These are phyloP conservation scores for Rhadina sibilatrix DNA, from an alignment of 2,113 vertebrate genomes.

Conservation along the genomic window DNA sequence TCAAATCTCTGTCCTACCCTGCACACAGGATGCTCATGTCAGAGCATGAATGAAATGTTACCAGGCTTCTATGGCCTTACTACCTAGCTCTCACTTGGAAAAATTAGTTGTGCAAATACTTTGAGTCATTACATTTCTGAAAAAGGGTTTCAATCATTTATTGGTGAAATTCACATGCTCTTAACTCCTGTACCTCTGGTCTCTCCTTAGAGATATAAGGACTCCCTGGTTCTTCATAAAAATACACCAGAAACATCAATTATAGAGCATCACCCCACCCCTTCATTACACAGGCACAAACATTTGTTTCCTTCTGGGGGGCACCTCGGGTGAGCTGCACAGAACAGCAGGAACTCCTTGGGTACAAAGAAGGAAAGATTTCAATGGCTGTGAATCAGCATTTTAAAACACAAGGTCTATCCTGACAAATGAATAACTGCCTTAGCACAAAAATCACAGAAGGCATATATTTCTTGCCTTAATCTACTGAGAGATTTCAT, in stretches of 20 bases:
- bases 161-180: not conserved
- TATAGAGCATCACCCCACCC: not conserved
- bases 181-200: not conserved
- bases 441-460: not conserved
- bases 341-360: not conserved
- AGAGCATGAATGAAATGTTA: not conserved
- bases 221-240: not conserved
- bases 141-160: not conserved
- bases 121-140: fast-evolving
- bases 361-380: not conserved
- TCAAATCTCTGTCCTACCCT: not conserved
- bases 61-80: not conserved
- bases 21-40: not conserved
- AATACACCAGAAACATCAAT: not conserved
- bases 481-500: not conserved
- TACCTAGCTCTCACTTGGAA: not conserved
- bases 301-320: not conserved
- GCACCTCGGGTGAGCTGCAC: not conserved
- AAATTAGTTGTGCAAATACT: not conserved
- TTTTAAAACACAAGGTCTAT: not conserved
- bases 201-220: not conserved
- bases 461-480: not conserved
- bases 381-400: not conserved
- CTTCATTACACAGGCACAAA: not conserved
- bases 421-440: not conserved